Evolutionary conservation across 2,888 invertebrate species (phyloP).

Genomic region (Pemphredon lugubris): DNA sequence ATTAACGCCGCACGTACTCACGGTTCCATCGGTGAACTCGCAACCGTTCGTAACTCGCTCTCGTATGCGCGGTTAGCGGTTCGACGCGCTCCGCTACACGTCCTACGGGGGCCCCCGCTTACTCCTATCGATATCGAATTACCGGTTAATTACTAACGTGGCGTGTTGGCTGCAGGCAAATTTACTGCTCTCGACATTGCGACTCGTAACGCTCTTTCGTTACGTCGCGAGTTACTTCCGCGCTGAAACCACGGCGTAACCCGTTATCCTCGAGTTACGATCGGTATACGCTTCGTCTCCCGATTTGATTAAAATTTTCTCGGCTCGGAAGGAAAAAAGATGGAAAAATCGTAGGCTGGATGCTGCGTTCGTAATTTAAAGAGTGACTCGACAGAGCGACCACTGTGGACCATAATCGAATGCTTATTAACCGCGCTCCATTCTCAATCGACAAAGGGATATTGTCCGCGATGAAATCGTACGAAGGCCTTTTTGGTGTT

Average conservation of each 20-base stretch:
- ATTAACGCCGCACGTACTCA: conserved; percentile 17
- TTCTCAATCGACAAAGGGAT: conserved; percentile 32
- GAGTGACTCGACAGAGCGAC: conserved; percentile 20
- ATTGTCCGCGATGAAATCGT: conserved; percentile 23
- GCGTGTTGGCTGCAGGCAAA: conserved; percentile 30
- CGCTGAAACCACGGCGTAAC: too few relatives aligned
- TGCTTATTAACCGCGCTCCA: conserved; percentile 12
- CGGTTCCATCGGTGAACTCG: conserved; percentile 5
- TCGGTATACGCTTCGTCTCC: too few relatives aligned
- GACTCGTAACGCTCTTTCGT: too few relatives aligned
- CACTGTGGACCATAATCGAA: conserved; percentile 30
- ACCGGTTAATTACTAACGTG: conserved; percentile 39
- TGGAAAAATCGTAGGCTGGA: too few relatives aligned
- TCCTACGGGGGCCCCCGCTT: conserved; percentile 24
- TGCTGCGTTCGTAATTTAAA: conserved; percentile 14
- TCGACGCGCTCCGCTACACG: conserved; percentile 18
- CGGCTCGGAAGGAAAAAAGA: too few relatives aligned
- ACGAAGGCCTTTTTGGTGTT: background rate
- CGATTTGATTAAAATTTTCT: too few relatives aligned
- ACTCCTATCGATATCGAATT: conserved; percentile 51
- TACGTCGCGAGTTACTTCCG: too few relatives aligned
- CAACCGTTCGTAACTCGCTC: conserved; percentile 15
- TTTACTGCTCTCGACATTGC: conserved; percentile 35
- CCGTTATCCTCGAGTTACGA: too few relatives aligned
- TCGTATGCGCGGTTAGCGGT: conserved; percentile 28